These are phyloP conservation scores for Wiebesia pumilae DNA, from an alignment of 1,140 invertebrate species.

Conservation along the genomic window DNA sequence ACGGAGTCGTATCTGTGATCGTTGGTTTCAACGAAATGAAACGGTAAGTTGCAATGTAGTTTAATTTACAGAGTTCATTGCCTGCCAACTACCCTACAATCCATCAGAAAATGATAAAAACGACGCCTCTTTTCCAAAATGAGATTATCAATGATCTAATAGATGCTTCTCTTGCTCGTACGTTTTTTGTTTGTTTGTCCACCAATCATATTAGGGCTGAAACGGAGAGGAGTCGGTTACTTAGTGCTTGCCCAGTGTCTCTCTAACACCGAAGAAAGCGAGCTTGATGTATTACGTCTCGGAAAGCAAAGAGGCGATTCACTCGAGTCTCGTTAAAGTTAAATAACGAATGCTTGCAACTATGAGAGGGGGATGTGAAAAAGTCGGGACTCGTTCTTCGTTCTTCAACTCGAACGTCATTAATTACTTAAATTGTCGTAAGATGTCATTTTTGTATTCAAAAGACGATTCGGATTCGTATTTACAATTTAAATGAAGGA, in stretches of 20 bases:
- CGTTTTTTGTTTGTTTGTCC: background rate
- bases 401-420: background rate
- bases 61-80: too few relatives aligned
- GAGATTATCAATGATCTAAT: background rate
- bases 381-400: slow-evolving; percentile 6
- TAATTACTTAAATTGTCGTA: background rate
- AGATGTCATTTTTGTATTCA: background rate
- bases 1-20: too few relatives aligned
- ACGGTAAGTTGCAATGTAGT: too few relatives aligned
- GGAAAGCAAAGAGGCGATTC: background rate
- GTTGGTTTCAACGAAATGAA: too few relatives aligned
- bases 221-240: background rate
- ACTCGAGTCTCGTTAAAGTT: slow-evolving; percentile 15
- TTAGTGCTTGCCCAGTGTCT: background rate
- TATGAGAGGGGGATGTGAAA: background rate
- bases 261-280: background rate
- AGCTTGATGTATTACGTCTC: slow-evolving; percentile 25
- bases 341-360: slow-evolving; percentile 11
- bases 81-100: too few relatives aligned
- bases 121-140: background rate
- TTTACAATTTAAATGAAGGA: too few relatives aligned
- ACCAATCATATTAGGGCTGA: slow-evolving; percentile 18
- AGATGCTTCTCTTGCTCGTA: slow-evolving; percentile 21
- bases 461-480: too few relatives aligned
- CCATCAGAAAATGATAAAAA: background rate